Evolutionary conservation across 2,888 invertebrate species (phyloP).

Genomic region (Hyppa rectilinea): DNA sequence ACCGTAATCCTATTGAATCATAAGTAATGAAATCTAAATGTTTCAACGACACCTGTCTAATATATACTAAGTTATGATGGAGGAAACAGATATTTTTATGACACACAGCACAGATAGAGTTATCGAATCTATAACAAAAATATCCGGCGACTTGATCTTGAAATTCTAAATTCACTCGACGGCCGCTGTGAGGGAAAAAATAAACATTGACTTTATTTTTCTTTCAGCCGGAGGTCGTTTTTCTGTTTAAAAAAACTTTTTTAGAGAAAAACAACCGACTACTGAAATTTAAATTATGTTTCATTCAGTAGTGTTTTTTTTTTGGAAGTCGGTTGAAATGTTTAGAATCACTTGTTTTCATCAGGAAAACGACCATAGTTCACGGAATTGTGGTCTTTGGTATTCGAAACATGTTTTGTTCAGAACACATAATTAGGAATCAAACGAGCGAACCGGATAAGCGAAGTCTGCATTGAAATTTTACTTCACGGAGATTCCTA

Average conservation of each 20-base stretch:
- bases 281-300: no score
- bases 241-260: neutral
- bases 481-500: no score
- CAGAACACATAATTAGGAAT: neutral
- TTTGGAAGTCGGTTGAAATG: no score
- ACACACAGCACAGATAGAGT: slow-evolving; percentile 27
- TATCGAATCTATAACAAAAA: slow-evolving; percentile 44
- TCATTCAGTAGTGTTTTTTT: no score
- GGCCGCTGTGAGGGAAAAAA: neutral
- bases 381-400: neutral
- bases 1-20: slow-evolving; percentile 18
- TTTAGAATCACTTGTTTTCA: neutral
- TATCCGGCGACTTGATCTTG: slow-evolving; percentile 47
- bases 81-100: slow-evolving; percentile 37
- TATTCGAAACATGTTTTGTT: neutral
- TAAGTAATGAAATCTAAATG: slow-evolving; percentile 15
- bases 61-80: slow-evolving; percentile 27
- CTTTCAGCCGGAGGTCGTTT: neutral
- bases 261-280: no score
- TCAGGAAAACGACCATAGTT: neutral
- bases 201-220: neutral
- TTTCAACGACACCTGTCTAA: slow-evolving; percentile 29
- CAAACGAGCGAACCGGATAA: no score
- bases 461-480: no score
- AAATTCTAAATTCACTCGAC: slow-evolving; percentile 37